Percentiles rank a stretch among this genome's conserved stretches.
Evolutionary conservation across 2,888 invertebrate species (phyloP).

Genomic region (Papilio demoleus): DNA sequence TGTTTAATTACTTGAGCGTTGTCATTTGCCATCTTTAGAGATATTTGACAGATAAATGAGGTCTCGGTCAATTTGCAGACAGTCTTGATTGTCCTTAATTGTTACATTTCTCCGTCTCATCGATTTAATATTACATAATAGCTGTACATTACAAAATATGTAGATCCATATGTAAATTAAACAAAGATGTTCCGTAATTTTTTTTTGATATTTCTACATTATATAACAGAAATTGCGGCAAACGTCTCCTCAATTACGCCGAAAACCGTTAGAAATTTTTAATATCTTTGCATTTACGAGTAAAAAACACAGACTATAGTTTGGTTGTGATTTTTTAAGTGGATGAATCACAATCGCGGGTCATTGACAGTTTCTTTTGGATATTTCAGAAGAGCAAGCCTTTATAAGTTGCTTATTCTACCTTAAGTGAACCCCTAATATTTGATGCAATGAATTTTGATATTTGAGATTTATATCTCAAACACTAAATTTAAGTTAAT

Average conservation of each 20-base stretch:
- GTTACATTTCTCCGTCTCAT: conserved; percentile 5
- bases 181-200: conserved; percentile 13
- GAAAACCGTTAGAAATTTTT: background rate
- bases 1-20: background rate
- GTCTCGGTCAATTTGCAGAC: background rate
- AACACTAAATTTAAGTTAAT: no score
- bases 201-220: conserved; percentile 2
- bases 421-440: no score
- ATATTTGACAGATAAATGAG: conserved; percentile 8
- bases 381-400: no score
- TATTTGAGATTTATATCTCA: no score
- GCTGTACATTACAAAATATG: conserved; percentile 3
- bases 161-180: conserved; percentile 7
- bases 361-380: background rate
- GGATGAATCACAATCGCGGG: background rate
- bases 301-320: background rate
- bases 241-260: background rate
- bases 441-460: no score
- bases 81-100: conserved; percentile 18
- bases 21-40: background rate
- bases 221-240: background rate
- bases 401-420: no score
- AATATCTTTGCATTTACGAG: background rate
- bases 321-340: background rate
- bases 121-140: conserved; percentile 7